Conservation (phyloP, 2,113 vertebrate species). For the Chaetodon trifascialis region DNA sequence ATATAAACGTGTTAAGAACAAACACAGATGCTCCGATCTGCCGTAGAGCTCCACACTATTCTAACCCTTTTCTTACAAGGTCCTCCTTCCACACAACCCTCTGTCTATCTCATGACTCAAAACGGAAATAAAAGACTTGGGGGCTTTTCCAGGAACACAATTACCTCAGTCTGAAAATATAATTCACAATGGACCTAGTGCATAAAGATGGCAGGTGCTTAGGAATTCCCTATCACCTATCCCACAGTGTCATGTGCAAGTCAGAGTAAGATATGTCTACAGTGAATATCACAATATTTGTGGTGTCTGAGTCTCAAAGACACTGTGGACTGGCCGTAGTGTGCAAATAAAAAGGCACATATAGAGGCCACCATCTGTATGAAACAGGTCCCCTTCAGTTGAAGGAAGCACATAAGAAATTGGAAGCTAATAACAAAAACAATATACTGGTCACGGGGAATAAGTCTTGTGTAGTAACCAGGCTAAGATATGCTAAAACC, state of each 20-base stretch:
- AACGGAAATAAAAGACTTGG: conserved; percentile 30
- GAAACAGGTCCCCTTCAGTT: conserved; percentile 59
- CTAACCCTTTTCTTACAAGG: conserved; percentile 46
- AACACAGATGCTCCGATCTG: background rate
- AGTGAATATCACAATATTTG: background rate
- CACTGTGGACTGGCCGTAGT: conserved; percentile 44
- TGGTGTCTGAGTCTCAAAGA: background rate
- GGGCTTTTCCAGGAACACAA: conserved; percentile 27
- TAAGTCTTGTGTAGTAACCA: conserved; percentile 52
- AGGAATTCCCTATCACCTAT: conserved; percentile 27
- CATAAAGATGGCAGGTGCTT: conserved; percentile 54
- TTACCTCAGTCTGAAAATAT: conserved; percentile 38
- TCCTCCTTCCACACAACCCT: conserved; percentile 57
- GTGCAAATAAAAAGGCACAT: conserved; percentile 27
- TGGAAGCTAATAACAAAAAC: conserved; percentile 31
- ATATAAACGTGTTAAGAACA: conserved; percentile 45
- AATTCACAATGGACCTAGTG: conserved; percentile 55
- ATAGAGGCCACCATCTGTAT: conserved; percentile 61
- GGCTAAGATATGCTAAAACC: conserved; percentile 46
- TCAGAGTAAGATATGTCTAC: background rate
- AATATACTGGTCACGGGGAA: conserved; percentile 35
- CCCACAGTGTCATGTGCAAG: conserved; percentile 36
- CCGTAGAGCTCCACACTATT: conserved; percentile 48
- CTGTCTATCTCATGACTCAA: conserved; percentile 42
- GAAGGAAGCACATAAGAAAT: conserved; percentile 29